Conservation (phyloP, 1,140 invertebrate species). For the Cardiocondyla obscurior region DNA sequence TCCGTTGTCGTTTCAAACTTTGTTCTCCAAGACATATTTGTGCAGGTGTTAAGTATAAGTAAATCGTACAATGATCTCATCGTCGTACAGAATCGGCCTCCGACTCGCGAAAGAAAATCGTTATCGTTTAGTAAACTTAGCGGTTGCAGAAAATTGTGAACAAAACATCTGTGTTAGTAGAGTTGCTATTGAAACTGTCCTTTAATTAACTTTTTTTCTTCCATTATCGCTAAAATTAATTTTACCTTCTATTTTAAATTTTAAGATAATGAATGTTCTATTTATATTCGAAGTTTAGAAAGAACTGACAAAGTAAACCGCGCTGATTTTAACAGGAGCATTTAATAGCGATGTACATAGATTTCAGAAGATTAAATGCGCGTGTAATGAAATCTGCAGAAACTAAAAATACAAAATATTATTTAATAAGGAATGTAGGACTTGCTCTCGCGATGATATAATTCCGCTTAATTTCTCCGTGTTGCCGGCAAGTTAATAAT, state of each 20-base stretch:
- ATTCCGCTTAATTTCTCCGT: constrained; percentile 5
- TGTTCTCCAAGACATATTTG: constrained; percentile 1
- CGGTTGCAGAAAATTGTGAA: neutral
- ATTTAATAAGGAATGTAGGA: neutral
- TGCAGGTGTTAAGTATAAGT: neutral
- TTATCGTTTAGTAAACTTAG: neutral
- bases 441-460: neutral
- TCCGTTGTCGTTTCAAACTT: constrained; percentile 33
- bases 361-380: neutral
- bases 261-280: neutral
- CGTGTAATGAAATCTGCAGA: constrained; percentile 1
- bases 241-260: neutral
- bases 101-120: neutral
- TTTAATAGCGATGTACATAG: neutral
- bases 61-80: constrained; percentile 25
- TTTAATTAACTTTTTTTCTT: neutral
- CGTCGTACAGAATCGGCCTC: constrained; percentile 35
- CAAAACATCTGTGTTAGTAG: neutral
- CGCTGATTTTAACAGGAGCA: neutral
- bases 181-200: neutral
- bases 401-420: neutral
- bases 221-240: neutral
- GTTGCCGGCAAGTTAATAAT: neutral
- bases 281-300: neutral
- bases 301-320: neutral